Conservation (phyloP, 2,113 vertebrate genomes). For the Osmerus mordax region DNA sequence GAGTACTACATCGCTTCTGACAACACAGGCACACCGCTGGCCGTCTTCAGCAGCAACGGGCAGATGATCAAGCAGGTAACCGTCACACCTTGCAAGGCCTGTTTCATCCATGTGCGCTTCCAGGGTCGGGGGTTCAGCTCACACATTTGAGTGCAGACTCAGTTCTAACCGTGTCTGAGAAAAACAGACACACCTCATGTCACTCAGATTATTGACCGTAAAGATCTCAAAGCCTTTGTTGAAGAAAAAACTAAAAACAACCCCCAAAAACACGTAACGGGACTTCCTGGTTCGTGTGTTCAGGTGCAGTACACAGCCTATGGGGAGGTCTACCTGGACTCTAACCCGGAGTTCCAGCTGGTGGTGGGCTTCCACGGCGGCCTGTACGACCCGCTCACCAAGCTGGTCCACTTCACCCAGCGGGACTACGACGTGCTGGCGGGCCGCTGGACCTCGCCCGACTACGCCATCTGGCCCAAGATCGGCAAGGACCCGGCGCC, state of each 20-base stretch:
- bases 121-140: no score
- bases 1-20: slow-evolving; percentile 97
- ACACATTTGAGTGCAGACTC: no score
- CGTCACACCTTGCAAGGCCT: no score
- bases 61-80: slow-evolving; percentile 94
- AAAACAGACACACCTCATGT: no score
- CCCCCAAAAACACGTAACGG: background rate
- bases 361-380: slow-evolving; percentile 96
- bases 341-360: slow-evolving; percentile 95
- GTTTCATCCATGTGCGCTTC: no score
- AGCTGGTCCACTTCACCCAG: slow-evolving; percentile 96
- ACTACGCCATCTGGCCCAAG: slow-evolving; percentile 94
- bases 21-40: slow-evolving; percentile 93
- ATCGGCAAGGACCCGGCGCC: slow-evolving; percentile 91
- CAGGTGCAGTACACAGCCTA: slow-evolving; percentile 94
- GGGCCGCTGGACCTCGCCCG: slow-evolving; percentile 94
- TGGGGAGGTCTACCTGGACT: slow-evolving; percentile 95
- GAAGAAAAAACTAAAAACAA: background rate
- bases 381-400: slow-evolving; percentile 93
- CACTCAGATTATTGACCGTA: no score
- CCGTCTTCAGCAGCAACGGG: slow-evolving; percentile 97
- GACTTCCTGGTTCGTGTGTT: background rate
- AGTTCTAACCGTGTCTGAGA: no score
- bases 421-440: slow-evolving; percentile 96
- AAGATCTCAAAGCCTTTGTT: no score